phyloP scores from a whole-genome alignment of 2,113 vertebrate species.

The Sceloporus tristichus region DNA sequence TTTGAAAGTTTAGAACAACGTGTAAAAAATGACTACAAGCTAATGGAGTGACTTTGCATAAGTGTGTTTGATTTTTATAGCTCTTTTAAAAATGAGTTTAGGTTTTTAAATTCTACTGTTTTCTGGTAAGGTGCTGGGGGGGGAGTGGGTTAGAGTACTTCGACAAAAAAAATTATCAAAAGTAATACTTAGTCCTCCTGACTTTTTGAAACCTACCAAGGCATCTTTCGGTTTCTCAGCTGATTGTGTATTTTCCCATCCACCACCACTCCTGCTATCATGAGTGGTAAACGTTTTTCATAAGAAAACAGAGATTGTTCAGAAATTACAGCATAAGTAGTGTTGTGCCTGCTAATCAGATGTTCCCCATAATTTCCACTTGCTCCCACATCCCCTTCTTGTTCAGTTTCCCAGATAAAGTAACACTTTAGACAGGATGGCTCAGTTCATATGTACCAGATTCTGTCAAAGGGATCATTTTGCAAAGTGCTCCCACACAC shows the following conservation, averaged over 20 bases:
- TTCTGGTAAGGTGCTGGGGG: neutral
- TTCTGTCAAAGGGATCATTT: neutral
- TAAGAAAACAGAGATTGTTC: neutral
- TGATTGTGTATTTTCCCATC: neutral
- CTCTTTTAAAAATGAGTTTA: neutral
- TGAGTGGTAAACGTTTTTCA: neutral
- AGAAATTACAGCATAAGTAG: neutral
- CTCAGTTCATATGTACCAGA: neutral
- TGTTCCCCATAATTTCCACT: neutral
- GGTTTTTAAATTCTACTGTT: neutral
- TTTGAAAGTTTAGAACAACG: constrained; percentile 1
- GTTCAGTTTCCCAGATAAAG: constrained; percentile 4
- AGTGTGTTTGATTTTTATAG: constrained; percentile 3
- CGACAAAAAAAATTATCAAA: neutral
- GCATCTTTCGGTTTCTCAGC: neutral
- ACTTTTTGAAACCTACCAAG: neutral
- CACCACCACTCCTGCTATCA: neutral
- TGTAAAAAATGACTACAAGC: neutral
- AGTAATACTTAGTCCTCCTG: neutral
- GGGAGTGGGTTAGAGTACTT: neutral
- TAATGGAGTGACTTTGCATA: neutral
- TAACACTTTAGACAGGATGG: neutral
- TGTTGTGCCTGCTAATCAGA: neutral
- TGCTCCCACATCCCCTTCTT: neutral
- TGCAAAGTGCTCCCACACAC: accelerated